Evolutionary conservation across 30 jellyfish, hydroid and myxozoan species (phyloP).

Genomic region (Hydractinia echinata): DNA sequence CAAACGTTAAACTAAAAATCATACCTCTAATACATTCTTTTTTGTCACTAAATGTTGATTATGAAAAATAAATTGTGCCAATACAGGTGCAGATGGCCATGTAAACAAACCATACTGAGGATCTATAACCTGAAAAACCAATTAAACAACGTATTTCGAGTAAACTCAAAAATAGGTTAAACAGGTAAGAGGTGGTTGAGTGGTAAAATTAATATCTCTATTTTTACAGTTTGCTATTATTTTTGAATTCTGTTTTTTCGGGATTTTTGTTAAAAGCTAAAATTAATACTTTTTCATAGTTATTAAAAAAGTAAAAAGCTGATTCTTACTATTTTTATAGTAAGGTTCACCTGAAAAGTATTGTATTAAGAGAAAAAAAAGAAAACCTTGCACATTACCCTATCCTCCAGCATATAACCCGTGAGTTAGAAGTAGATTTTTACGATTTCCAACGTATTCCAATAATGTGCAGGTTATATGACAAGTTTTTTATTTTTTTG

Average conservation of each 20-base stretch:
- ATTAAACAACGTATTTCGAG: neutral
- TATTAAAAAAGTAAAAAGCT: too few relatives aligned
- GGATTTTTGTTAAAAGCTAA: too few relatives aligned
- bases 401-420: too few relatives aligned
- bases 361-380: too few relatives aligned
- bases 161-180: neutral
- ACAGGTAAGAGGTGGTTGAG: neutral
- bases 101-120: constrained; percentile 86
- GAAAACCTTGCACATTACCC: too few relatives aligned
- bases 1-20: neutral
- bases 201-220: neutral
- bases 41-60: constrained; percentile 31
- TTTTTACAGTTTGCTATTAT: neutral
- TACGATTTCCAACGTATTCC: too few relatives aligned
- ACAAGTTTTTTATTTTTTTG: too few relatives aligned
- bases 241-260: neutral
- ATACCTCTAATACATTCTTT: constrained; percentile 66
- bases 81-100: constrained; percentile 90
- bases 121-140: constrained; percentile 45
- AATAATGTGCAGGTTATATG: too few relatives aligned
- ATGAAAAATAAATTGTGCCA: constrained; percentile 53
- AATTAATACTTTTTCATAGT: too few relatives aligned
- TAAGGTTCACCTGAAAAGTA: too few relatives aligned
- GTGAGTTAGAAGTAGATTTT: too few relatives aligned
- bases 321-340: too few relatives aligned